These are phyloP conservation scores for Megaceryle torquata DNA, from an alignment of 2,113 vertebrate species.

Conservation along the genomic window DNA sequence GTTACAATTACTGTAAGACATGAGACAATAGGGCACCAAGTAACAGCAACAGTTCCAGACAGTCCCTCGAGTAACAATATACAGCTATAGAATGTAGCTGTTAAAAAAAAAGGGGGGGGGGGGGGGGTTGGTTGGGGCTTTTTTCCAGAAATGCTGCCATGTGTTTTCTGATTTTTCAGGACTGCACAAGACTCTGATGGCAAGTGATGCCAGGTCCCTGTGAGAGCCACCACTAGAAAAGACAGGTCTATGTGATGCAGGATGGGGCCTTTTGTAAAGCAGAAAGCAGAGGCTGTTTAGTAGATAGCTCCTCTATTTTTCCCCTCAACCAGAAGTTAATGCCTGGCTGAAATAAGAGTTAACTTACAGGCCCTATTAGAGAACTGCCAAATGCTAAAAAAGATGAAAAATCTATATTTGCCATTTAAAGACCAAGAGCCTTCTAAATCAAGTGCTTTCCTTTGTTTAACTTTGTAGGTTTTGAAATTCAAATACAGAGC, in stretches of 20 bases:
- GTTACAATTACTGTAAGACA: not conserved
- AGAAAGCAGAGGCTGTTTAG: not conserved
- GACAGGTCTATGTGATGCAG: not conserved
- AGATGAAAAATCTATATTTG: not conserved
- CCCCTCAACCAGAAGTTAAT: not conserved
- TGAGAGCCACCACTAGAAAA: accelerated
- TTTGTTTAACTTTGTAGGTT: not conserved
- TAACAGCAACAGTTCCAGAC: not conserved
- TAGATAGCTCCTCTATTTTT: not conserved
- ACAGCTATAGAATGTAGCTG: not conserved
- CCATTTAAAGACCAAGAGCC: not conserved
- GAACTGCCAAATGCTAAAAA: not conserved
- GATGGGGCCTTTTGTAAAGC: not conserved
- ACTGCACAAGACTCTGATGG: accelerated
- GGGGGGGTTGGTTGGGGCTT: not conserved
- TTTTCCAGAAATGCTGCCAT: not conserved
- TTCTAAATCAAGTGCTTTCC: not conserved
- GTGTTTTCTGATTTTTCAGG: not conserved
- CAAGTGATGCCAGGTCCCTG: no score
- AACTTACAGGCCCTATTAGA: not conserved
- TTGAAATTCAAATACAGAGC: not conserved
- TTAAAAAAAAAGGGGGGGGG: not conserved
- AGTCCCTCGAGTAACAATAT: not conserved
- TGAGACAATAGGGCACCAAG: not conserved
- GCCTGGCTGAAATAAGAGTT: not conserved